Conservation (phyloP, 2,888 invertebrate genomes). For the Cremastinae sp. region DNA sequence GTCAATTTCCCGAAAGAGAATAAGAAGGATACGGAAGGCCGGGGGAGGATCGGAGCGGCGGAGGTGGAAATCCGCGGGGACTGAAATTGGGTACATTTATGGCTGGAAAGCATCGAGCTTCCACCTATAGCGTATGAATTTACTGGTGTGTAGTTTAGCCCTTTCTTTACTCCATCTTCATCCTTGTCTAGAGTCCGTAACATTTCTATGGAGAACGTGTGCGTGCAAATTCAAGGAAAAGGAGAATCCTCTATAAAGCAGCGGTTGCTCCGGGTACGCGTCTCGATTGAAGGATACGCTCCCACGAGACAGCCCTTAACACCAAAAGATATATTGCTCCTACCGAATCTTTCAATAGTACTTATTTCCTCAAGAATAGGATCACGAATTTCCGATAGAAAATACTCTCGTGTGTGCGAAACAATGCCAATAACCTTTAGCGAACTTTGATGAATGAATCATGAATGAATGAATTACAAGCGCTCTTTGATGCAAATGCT, state of each 20-base stretch:
- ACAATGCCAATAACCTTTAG: neutral
- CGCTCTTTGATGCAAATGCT: too few species aligned
- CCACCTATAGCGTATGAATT: conserved; percentile 6
- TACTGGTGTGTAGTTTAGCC: conserved; percentile 28
- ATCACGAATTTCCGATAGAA: neutral
- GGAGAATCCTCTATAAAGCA: conserved; percentile 15
- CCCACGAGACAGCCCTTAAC: conserved; percentile 45
- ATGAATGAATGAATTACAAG: neutral
- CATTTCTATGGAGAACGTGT: conserved; percentile 6
- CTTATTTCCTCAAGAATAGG: conserved; percentile 19
- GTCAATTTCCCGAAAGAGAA: conserved; percentile 62
- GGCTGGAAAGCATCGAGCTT: conserved; percentile 29
- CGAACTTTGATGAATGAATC: neutral
- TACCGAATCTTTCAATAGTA: conserved; percentile 10
- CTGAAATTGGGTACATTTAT: conserved; percentile 53
- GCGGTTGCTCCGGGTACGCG: conserved; percentile 30
- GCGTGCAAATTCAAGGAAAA: neutral
- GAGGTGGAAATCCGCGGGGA: conserved; percentile 33
- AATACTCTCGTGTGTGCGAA: neutral
- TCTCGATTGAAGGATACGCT: conserved; percentile 41
- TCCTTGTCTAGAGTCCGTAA: conserved; percentile 1
- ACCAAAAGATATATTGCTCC: conserved; percentile 26
- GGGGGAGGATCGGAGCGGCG: conserved; percentile 3
- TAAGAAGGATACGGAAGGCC: conserved; percentile 49
- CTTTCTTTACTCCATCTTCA: conserved; percentile 20